Evolutionary conservation across 2,113 vertebrate genomes (phyloP).

Genomic region (Platysteira castanea): DNA sequence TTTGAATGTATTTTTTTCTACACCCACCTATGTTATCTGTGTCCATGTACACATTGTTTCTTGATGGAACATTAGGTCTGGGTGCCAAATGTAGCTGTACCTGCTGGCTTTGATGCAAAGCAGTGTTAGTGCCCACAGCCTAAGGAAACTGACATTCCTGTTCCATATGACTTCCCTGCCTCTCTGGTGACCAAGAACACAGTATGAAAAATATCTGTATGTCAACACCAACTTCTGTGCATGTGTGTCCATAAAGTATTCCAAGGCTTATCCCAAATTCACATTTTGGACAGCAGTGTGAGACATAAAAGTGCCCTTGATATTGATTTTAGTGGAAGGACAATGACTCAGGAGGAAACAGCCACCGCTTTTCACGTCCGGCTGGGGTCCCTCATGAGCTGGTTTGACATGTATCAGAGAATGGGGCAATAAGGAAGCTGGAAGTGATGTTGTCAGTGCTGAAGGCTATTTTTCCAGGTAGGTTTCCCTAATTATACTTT

Average conservation of each 20-base stretch:
- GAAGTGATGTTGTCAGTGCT: not conserved
- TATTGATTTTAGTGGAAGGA: not conserved
- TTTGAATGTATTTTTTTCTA: not conserved
- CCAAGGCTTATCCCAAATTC: not conserved
- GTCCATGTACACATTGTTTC: not conserved
- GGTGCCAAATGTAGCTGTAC: not conserved
- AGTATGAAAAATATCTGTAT: not conserved
- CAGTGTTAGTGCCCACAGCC: not conserved
- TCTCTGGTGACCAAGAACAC: not conserved
- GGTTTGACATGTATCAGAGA: not conserved
- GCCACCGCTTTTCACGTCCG: not conserved
- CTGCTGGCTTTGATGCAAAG: not conserved
- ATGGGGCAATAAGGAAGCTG: not conserved
- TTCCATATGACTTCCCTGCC: not conserved
- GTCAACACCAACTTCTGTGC: not conserved
- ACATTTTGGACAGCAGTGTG: not conserved
- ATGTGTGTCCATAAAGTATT: not conserved
- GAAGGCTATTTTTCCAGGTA: not conserved
- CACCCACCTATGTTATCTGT: not conserved
- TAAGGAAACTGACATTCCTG: not conserved
- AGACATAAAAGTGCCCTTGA: not conserved
- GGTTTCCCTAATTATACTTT: not conserved
- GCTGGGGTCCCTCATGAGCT: not conserved
- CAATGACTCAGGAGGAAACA: not conserved
- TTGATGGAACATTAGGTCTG: not conserved